Evolutionary conservation across 2,113 vertebrate genomes (phyloP), one percentile per base, ranked within the genome.

Genomic region (Cyprinodon brontotheroides): DNA sequence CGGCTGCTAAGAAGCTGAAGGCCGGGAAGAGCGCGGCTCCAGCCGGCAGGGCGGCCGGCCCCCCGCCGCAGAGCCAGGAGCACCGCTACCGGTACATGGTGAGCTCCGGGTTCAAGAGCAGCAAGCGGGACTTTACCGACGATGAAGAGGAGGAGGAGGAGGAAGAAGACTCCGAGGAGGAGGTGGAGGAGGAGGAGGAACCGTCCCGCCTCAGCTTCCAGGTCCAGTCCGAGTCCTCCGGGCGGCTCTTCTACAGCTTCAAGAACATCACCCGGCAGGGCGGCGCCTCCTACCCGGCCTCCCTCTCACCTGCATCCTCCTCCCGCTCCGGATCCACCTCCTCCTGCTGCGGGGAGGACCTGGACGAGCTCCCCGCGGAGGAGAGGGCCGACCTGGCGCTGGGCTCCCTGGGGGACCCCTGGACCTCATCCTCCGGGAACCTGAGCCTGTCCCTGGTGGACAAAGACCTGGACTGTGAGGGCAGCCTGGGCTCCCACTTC

Each of bases 401-500:
- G 84, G 97, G 96, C 93, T 95, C 97, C 90, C 95, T 96, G 41
- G 62, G 94, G 75, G 96, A 96, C 87, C 91, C 92, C 48, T 95
- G 93, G 83, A 71, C 11, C 83, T 39, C 68, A 0, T 68, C 76
- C 9, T 61, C 93, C 77, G 96, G 95, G 68, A 96, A 94, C 90
- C 93, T 97, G 84, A 94, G 93, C 68, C 94, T 97, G n/a, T 96
- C 96, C 29, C 94, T 98, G 81, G 96, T 97, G 94, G 97, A 98
- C 79, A 95, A 96, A 68, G 97, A 97, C 91, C 91, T 97, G 94
- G 97, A 98, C 91, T 96, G 96, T 82, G 96, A 96, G 87, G 95
- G 95, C 77, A 96, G 95, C 91, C 93, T 96, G 77, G 94, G 96
- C 59, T 99, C 97, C 11, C 97, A 99, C 93, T 99, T 99, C 86